Conservation (phyloP, 2,113 vertebrate genomes). For the Chaetura pelagica region DNA sequence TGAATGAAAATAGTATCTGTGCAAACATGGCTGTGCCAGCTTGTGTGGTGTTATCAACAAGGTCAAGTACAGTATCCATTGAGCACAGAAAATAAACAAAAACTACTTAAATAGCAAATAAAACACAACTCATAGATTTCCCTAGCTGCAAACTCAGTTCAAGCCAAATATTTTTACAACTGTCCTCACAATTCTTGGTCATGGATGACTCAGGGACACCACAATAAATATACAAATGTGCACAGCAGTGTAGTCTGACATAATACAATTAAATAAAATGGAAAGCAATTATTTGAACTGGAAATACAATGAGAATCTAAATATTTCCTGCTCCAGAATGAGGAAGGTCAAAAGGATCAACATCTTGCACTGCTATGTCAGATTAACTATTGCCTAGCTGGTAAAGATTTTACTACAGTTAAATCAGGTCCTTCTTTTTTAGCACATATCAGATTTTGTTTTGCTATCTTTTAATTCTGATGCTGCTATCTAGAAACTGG, state of each 20-base stretch:
- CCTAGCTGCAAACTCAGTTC: not conserved
- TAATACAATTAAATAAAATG: not conserved
- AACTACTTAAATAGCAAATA: conserved; percentile 3
- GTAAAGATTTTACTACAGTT: not conserved
- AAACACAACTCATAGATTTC: not conserved
- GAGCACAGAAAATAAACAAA: conserved; percentile 7
- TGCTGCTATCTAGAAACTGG: not conserved
- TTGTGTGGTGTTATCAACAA: not conserved
- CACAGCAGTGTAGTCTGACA: not conserved
- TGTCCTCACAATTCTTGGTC: not conserved
- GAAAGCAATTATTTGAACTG: not conserved
- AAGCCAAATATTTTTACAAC: conserved; percentile 18
- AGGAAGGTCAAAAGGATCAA: not conserved
- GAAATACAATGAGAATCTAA: not conserved
- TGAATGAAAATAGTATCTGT: not conserved
- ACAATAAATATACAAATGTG: not conserved
- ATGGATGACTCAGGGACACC: not conserved
- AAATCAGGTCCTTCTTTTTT: not conserved
- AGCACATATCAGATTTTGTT: not conserved
- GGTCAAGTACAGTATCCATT: not conserved
- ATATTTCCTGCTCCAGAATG: not conserved
- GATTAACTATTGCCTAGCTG: not conserved
- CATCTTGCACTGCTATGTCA: not conserved
- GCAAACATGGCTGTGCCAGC: not conserved
- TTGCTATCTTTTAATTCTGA: not conserved